These are phyloP conservation scores for Daphoenositta chrysoptera DNA, from an alignment of 2,113 vertebrate genomes.

Conservation along the genomic window DNA sequence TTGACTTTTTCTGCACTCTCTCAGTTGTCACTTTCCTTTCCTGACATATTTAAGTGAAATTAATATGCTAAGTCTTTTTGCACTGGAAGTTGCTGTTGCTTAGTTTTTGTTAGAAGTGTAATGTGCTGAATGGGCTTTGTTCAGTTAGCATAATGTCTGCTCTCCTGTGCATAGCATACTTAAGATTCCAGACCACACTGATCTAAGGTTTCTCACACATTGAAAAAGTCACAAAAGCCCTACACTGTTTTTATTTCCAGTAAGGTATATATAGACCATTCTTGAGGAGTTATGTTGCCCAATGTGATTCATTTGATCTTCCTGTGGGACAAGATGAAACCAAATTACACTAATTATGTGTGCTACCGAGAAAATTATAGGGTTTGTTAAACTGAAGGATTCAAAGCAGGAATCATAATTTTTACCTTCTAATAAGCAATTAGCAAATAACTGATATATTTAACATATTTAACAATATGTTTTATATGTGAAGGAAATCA, in stretches of 20 bases:
- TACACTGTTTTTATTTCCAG: background rate
- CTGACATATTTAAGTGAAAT: background rate
- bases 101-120: background rate
- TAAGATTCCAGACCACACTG: background rate
- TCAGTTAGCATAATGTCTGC: background rate
- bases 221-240: background rate
- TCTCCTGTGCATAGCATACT: background rate
- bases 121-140: background rate
- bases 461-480: background rate
- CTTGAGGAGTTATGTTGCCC: background rate
- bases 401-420: background rate
- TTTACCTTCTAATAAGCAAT: background rate
- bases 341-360: background rate
- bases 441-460: background rate
- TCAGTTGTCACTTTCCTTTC: background rate
- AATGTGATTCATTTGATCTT: background rate
- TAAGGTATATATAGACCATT: background rate
- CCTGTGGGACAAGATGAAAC: background rate
- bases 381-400: background rate
- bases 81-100: background rate
- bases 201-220: background rate
- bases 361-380: background rate
- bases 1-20: accelerated
- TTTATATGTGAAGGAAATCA: background rate
- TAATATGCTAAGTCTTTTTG: background rate